Conservation (phyloP, 2,797 vertebrate species). For the Benthosema pterotum region DNA sequence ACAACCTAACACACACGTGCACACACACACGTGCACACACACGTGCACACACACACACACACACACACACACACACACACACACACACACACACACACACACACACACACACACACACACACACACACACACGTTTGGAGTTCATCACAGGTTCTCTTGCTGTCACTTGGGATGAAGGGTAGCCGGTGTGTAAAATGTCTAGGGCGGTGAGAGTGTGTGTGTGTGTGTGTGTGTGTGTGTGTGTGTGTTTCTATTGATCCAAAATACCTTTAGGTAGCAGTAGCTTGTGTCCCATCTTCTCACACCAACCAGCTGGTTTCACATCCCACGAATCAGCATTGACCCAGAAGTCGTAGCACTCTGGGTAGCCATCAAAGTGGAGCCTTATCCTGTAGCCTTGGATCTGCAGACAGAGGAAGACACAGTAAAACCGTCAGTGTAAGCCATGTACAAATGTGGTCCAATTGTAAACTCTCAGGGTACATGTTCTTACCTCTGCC, state of each 20-base stretch:
- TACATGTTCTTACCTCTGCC: conserved; percentile 81
- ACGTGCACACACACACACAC: no score
- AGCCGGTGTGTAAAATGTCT: background rate
- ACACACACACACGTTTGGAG: background rate
- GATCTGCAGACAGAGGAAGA: conserved; percentile 59
- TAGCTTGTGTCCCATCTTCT: conserved; percentile 84
- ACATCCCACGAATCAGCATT: conserved; percentile 85
- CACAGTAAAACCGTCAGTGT: no score
- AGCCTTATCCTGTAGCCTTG: conserved; percentile 84
- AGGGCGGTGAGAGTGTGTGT: conserved; percentile 1
- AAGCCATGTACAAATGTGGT: no score
- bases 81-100: no score
- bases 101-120: background rate
- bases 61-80: background rate
- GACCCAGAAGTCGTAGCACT: conserved; percentile 87
- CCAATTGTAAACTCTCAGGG: no score
- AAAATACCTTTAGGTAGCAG: conserved; percentile 82
- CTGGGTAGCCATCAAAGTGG: conserved; percentile 85
- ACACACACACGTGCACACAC: no score
- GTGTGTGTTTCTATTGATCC: background rate
- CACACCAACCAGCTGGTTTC: conserved; percentile 86
- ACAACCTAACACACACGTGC: conserved; percentile 66
- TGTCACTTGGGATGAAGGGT: no score
- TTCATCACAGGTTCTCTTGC: no score
- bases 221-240: no score